Base-by-base conservation (phyloP, 2,113 vertebrate species). In the Hydrolagus affinis region DNA sequence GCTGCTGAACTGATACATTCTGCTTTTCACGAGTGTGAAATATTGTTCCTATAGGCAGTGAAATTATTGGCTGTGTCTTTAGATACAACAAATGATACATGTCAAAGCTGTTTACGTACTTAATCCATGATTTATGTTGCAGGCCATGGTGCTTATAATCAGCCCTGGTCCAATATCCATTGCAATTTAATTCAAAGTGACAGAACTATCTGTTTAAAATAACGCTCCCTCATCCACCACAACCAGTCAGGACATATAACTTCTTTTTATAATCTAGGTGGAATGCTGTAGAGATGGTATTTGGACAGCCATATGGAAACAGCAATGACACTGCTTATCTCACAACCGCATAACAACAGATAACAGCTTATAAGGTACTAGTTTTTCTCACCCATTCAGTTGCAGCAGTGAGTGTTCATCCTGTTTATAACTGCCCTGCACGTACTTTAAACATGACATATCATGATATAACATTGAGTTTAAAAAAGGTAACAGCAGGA, bases 271-370 rank as follows among this genome's bases (percentile, higher is more conserved):
- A 17, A 30, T 44, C 72, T 44, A 11, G 56, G 57, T 60, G 23
- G 23, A 78, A 75, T n/a, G 32, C 56, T 57, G 44, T 6, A 57
- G 14, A 75, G 30, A 56, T 75, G 73, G 73, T 75, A 75, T 75
- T 15, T 75, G 73, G 32, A 21, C 19, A 75, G 56, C 32, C 17
- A 21, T 32, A 74, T 25, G 19, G 30, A 74, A 74, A 4, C 72
- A 74, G 30, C 72, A 74, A 0, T 75, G 14, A 75, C 73, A 75
- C 73, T 9, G 73, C 32, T 75, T 75, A 75, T 75, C 73, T 75
- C 73, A 75, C 6, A 75, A 75, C 56, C 28, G 30, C 73, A 75
- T 21, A 75, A 74, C 15, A 21, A 56, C 19, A 75, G 73, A 75
- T 75, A 75, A 56, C 32, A 30, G 56, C 30, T 75, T 56, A 21